Evolutionary conservation across 2,888 invertebrate genomes (phyloP), one percentile per base, ranked within the genome.

Genomic region (Trichacis sp.): DNA sequence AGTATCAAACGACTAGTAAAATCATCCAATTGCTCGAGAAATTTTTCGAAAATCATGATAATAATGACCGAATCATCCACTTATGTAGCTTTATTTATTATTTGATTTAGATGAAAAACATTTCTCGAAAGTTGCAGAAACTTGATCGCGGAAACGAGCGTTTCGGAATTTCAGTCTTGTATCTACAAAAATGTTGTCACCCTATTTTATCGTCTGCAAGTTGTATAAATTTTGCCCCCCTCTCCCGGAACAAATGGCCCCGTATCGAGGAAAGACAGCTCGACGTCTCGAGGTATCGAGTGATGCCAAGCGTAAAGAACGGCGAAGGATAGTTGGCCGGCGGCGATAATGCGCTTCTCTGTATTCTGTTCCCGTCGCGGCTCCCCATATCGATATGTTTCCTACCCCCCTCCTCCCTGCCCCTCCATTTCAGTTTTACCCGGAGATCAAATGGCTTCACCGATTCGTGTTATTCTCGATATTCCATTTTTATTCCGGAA

Each of bases 391-490:
- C 83, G 83, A 84, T 82, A 82, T 72, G 71, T 73, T 69, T 67
- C 54, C 64, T 45, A 64, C 38, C 50, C 67, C 72, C 73, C 24
- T 8, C 24, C 24, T 8, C 24, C 24, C 24, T 8, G 8, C 24
- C 71, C 74, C 68, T 14, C 40, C 15, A 12, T 70, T 75, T 73
- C 64, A 68, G 70, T 70, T 65, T 66, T 70, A 68, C 76, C 74
- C 74, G 73, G 73, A 81, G 82, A 82, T 82, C 82, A 82, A 83
- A 83, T 83, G 83, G 82, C 83, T 84, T 84, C 82, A 83, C 83
- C 83, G 83, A 83, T 83, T 83, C 82, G 80, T 82, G 81, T 82
- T 82, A 81, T 80, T 74, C 77, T 69, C 80, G 73, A 81, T 82
- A 82, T 81, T 80, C 80, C 73, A 80, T 78, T 82, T 82, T 83